Base-by-base conservation (phyloP, 2,888 invertebrate species). In the Tetramorium bicarinatum region DNA sequence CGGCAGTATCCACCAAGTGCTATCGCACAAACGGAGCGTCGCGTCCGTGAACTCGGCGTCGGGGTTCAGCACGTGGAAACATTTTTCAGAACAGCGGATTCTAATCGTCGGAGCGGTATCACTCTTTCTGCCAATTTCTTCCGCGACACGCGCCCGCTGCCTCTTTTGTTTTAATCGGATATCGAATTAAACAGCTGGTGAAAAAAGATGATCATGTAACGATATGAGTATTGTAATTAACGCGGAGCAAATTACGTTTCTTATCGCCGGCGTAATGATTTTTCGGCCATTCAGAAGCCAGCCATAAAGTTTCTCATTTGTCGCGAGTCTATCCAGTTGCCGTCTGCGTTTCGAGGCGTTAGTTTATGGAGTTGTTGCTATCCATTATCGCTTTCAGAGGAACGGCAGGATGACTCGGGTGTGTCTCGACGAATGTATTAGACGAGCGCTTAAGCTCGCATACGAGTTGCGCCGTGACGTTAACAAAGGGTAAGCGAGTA, bases 311-410 rank as follows among this genome's bases (percentile, higher is more conserved):
- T 47, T 21, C 13, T 41, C 49, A 62, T 75, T 62, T 64, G 77
- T 56, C 79, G 67, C n/a, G 21, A 47, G 56, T 82, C 82, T 82
- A 82, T 52, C 86, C 54, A 34, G 82, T 72, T 49, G n/a, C 25
- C 71, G 71, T 44, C 18, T 34, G 67, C 21, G 56, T 56, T 79
- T 69, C 79, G 75, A 84, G 84, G 82, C 87, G 90, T 91, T 90
- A 90, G 91, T 92, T 91, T 90, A 92, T 91, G 89, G 88, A 91
- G 93, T 92, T 92, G 92, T 93, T 92, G 89, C 91, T 88, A 91
- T 92, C 93, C 92, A 93, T 93, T 93, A 93, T 91, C 92, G 87
- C 87, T 71, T 64, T 64, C 81, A 67, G 66, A 66, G 83, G 79
- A 81, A 83, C 69, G 41, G 77, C 49, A 21, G 85, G 81, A 84